Evolutionary conservation across 2,113 vertebrate species (phyloP), one percentile per base, ranked within the genome.

Genomic region (Tamias sibiricus): DNA sequence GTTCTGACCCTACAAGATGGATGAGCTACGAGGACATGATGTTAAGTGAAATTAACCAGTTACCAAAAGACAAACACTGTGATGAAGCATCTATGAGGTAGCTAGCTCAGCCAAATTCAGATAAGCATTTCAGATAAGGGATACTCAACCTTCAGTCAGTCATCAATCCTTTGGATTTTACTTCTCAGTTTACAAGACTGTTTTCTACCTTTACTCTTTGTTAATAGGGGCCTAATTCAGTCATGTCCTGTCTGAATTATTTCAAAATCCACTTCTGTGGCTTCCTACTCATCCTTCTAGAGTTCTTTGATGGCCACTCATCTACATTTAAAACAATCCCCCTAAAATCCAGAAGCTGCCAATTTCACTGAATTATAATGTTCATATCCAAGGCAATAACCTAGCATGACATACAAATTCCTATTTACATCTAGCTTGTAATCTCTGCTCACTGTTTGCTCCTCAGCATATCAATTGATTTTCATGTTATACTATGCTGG

Each of bases 1-100:
- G 4, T 19, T 8, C 28, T 1, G 24, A 54, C 52, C 62, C 52
- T n/a, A 3, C 30, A 10, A 2, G 0, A 1, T 22, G n/a, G 17
- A 6, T 0, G 8, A 11, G 3, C 20, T 49, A 8, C 0, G 30
- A 54, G n/a, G 79, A 40, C 32, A 17, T 35, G 32, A 35, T 35
- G 14, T 30, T 68, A 9, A 68, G 32, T 68, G 44, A 85, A 9
- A 49, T 1, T 3, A 37, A 37, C 26, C 81, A n/a, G 57, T 59
- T 22, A 22, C 22, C 57, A 59, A 10, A 59, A 59, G 24, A 59
- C 57, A 59, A 59, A 26, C 24, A 26, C 57, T 59, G 57, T 59
- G 2, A 26, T 9, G 57, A 59, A 59, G 57, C 26, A 59, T 9
- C 22, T 59, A 59, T 20, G 72, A 74, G 57, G 37, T 19, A n/a